Evolutionary conservation across 1,140 invertebrate species (phyloP).

Genomic region (Epicauta chinensis): DNA sequence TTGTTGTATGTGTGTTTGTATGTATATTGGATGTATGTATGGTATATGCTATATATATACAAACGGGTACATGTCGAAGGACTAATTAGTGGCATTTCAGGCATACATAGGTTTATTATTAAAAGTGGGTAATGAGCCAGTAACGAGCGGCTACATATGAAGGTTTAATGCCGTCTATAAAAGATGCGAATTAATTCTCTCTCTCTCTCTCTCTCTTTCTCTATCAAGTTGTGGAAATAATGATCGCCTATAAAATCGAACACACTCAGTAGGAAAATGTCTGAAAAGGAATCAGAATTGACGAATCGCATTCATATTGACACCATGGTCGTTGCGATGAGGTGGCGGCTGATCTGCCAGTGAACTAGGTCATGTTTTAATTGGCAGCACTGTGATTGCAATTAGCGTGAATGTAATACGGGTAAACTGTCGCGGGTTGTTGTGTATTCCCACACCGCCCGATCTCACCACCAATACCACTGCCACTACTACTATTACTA

Average conservation of each 20-base stretch:
- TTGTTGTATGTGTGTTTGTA: neutral
- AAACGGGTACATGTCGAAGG: neutral
- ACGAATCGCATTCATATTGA: neutral
- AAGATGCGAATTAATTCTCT: slow-evolving; percentile 17
- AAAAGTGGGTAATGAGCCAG: slow-evolving; percentile 10
- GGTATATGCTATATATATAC: too few species aligned
- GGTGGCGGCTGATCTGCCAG: neutral
- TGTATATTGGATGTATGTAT: neutral
- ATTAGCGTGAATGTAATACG: slow-evolving; percentile 28
- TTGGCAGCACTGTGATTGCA: slow-evolving; percentile 26
- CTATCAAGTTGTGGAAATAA: slow-evolving; percentile 12
- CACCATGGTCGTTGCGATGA: neutral
- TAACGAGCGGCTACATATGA: slow-evolving; percentile 11
- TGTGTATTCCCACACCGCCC: slow-evolving; percentile 18
- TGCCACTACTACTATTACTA: neutral
- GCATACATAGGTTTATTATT: slow-evolving; percentile 4
- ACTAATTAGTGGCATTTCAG: slow-evolving; percentile 7
- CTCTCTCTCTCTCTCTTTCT: too few species aligned
- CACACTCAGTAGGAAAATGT: neutral
- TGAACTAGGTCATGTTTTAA: slow-evolving; percentile 27
- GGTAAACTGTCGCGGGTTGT: slow-evolving; percentile 26
- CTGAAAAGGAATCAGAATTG: too few species aligned
- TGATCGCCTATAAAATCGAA: slow-evolving; percentile 7
- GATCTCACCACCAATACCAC: slow-evolving; percentile 13
- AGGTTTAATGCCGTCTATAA: slow-evolving; percentile 4